These are phyloP conservation scores for Lutraria rhynchaena DNA, from an alignment of 1,140 invertebrate species.

Conservation along the genomic window DNA sequence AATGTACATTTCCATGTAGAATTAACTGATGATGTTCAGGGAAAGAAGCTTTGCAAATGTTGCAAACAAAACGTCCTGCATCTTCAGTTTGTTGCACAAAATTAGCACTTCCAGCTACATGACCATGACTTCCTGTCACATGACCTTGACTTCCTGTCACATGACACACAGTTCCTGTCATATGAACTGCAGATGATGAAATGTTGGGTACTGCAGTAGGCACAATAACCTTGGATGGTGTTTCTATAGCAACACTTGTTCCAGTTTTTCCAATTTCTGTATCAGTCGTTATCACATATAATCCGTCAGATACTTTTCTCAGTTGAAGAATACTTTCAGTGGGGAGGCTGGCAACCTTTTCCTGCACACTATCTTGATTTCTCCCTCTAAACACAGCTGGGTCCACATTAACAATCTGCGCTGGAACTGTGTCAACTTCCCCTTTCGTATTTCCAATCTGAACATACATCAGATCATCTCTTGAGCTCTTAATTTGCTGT, in stretches of 20 bases:
- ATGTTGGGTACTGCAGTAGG: too few species aligned
- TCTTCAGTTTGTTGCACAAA: neutral
- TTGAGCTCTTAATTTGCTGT: neutral
- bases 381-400: conserved; percentile 39
- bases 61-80: conserved; percentile 85
- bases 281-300: conserved; percentile 21
- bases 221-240: too few species aligned
- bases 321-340: conserved; percentile 30
- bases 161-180: neutral
- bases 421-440: conserved; percentile 33
- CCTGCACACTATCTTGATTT: neutral
- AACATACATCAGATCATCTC: conserved; percentile 11
- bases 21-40: conserved; percentile 93
- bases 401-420: conserved; percentile 51
- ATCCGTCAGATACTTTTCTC: conserved; percentile 23
- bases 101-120: neutral
- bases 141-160: conserved; percentile 35
- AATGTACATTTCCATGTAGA: conserved; percentile 97
- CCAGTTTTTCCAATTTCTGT: neutral
- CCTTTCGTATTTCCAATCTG: conserved; percentile 24
- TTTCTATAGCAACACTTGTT: neutral
- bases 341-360: neutral
- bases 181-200: neutral
- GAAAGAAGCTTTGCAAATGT: conserved; percentile 95
- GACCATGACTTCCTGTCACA: neutral